Evolutionary conservation across 35 echinoderm and acorn worm genomes (phyloP), one percentile per base, ranked within the genome.

Genomic region (Diadema setosum): DNA sequence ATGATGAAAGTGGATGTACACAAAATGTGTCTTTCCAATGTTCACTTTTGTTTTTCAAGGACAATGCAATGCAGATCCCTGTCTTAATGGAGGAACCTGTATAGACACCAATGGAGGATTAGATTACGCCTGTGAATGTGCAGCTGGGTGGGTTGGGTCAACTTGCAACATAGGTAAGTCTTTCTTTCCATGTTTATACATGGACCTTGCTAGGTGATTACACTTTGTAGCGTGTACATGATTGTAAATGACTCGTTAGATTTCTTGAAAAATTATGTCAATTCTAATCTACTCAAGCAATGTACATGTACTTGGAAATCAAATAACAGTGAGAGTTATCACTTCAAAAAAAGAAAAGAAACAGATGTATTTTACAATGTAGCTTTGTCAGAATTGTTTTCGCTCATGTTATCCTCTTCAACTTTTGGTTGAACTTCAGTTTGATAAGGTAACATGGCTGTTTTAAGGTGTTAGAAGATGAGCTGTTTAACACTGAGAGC

Each of bases 51-150:
- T 67, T 12, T 42, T 35, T 18, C 12, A 34, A 78, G 73, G 40
- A 12, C 73, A 78, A 41, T 78, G 73, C 20, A 78, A 44, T 44
- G 24, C 33, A 5, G 73, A 78, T n/a, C 91, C 85, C 0, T 93
- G 91, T 74, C 56, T 57, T 43, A 93, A 93, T 84, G 91, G 91
- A 83, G 91, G 63, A 29, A 89, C 86, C 23, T 93, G 91, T 74
- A 16, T 39, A 0, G 84, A 86, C 20, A 59, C 67, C 11, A 34
- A 39, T 44, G 65, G 32, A n/a, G 91, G 91, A 40, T 18, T 46
- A 15, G 27, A 25, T 21, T 94, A 94, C 42, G 39, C 46, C 40
- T 94, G 92, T 74, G 67, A 34, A 2, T 94, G 92, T 40, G 26
- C 67, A 78, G 16, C 25, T 17, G 92, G 81, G 9, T 94, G 92